Percentiles rank a stretch among this genome's conserved stretches.
phyloP scores from a whole-genome alignment of 2,888 invertebrate species.

The Limenitis camilla region DNA sequence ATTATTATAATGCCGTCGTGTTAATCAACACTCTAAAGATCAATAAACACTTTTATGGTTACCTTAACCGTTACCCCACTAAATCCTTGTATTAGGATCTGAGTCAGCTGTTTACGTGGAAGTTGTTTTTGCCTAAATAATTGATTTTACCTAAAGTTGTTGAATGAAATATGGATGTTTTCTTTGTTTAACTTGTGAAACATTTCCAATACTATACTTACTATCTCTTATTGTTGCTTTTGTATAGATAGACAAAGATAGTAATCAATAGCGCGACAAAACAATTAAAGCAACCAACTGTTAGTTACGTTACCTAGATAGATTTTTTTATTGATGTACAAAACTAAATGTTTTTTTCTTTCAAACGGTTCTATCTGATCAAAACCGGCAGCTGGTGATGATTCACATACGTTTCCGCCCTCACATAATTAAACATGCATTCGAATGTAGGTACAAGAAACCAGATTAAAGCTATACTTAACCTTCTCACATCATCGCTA shows the following conservation, averaged over 20 bases:
- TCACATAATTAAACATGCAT: neutral
- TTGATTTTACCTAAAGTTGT: no score
- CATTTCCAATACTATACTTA: no score
- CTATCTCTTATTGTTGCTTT: no score
- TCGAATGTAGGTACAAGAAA: neutral
- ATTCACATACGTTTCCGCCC: slow-evolving; percentile 10
- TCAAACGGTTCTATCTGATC: neutral
- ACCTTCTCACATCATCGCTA: slow-evolving; percentile 1
- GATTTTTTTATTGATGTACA: neutral
- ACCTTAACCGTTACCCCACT: neutral
- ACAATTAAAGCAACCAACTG: no score
- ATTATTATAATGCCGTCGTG: no score
- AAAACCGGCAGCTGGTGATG: slow-evolving; percentile 5
- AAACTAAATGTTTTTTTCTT: neutral
- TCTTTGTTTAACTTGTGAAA: no score
- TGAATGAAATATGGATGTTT: neutral
- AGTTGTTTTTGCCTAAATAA: neutral
- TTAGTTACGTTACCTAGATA: neutral
- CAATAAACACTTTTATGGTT: no score
- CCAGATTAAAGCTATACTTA: slow-evolving; percentile 2
- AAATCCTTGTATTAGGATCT: neutral
- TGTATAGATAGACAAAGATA: no score
- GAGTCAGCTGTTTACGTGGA: neutral
- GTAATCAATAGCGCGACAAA: no score
- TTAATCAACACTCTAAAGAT: no score